Evolutionary conservation across 1,140 invertebrate species (phyloP), one percentile per base, ranked within the genome.

Genomic region (Papilio polyxenes): DNA sequence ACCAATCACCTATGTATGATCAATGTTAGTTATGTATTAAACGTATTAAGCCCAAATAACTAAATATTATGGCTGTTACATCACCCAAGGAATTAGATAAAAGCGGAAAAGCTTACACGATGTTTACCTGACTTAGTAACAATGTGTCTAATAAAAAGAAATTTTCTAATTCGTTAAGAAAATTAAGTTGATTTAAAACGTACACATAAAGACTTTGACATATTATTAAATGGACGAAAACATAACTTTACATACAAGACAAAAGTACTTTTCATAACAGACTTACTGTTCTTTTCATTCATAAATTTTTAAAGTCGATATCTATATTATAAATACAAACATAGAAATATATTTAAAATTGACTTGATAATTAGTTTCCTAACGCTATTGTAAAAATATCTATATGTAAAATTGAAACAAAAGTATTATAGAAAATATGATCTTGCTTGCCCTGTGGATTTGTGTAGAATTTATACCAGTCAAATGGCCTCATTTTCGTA

Each of bases 1-100:
- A 75, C 49, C 49, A 79, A 62, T 59, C 76, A 53, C 53, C 17
- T 62, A 11, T 40, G n/a, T 23, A 76, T 56, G 20, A 53, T 56
- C 75, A 56, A 56, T 56, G 75, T 83, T 59, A 82, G 20, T 31
- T 31, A 75, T 56, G 75, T 51, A 56, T 78, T 76, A 83, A 81
- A 49, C 82, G 85, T 69, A 84, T 80, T 78, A 87, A 84, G 75
- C 83, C 83, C 84, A 87, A 69, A 51, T 75, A 83, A 85, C 62
- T 84, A 74, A 80, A 87, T 65, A 84, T 91, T 92, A 94, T 93
- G 92, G 92, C 92, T 89, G 92, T 94, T 94, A 94, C 92, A 94
- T 93, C 87, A 93, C 91, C 92, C 90, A 90, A 87, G 87, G 80
- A 31, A 31, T 1, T 48, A 56, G 48, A 56, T 69, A 65, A 91